A percentile compares a stretch with the other conserved stretches of the same genome.
These are phyloP conservation scores for Diploptera punctata DNA, from an alignment of 2,888 invertebrate species.

Conservation along the genomic window DNA sequence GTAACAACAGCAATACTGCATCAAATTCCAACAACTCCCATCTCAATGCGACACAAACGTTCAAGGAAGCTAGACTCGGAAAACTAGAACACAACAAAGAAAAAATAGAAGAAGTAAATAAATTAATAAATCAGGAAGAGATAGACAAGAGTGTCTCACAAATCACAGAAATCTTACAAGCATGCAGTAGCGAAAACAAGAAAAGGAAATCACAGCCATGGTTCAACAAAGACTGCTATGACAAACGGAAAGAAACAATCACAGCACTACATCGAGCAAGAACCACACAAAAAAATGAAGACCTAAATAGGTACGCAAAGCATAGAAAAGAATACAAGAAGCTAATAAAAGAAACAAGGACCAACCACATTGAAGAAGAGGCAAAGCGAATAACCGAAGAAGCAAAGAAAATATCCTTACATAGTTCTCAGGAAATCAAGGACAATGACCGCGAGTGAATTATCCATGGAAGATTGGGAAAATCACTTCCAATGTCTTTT, in stretches of 20 bases:
- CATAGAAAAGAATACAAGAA: not conserved
- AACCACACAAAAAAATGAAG: too few species aligned
- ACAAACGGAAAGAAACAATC: not conserved
- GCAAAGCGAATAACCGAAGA: not conserved
- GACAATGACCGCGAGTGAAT: not conserved
- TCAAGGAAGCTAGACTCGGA: not conserved
- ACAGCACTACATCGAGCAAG: not conserved
- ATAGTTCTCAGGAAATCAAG: not conserved
- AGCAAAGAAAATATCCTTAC: not conserved
- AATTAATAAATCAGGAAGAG: not conserved
- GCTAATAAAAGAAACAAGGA: not conserved
- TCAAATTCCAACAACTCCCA: not conserved
- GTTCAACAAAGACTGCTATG: not conserved
- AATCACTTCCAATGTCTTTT: not conserved
- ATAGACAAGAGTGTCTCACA: too few species aligned
- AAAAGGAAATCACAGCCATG: slow-evolving; percentile 3
- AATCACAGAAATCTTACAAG: too few species aligned
- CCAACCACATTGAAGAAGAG: not conserved
- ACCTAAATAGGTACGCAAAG: too few species aligned
- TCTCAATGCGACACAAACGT: not conserved
- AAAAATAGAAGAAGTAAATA: not conserved
- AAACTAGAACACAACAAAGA: not conserved
- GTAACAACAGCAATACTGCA: not conserved
- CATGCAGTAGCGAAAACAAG: not conserved
- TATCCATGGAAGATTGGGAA: not conserved